phyloP scores from a whole-genome alignment of 2,797 vertebrate species.

The Lepilemur septentrionalis region DNA sequence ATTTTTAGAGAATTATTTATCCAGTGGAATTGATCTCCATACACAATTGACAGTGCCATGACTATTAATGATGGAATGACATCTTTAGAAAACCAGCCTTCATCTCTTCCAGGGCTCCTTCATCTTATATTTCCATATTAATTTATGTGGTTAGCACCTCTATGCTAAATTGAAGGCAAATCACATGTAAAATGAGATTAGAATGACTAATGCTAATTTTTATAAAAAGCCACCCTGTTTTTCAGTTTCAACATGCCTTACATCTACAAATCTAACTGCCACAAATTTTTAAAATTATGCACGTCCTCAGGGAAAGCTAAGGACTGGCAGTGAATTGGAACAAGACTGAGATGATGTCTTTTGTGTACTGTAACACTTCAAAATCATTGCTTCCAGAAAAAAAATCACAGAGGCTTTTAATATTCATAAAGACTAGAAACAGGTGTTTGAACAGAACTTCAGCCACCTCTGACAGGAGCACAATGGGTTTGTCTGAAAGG shows the following conservation, averaged over 20 bases:
- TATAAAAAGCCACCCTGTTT: constrained; percentile 8
- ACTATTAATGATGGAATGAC: background rate
- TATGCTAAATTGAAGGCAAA: background rate
- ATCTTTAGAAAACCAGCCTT: background rate
- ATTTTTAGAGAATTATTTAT: background rate
- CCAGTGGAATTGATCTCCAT: background rate
- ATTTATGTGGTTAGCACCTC: background rate
- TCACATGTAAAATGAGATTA: constrained; percentile 35
- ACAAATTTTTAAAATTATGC: constrained; percentile 30
- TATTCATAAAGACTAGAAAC: constrained; percentile 75
- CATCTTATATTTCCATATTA: background rate
- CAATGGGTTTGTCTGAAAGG: constrained; percentile 62
- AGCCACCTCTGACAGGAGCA: constrained; percentile 70
- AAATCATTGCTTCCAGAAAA: constrained; percentile 52
- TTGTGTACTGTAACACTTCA: constrained; percentile 63
- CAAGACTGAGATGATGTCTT: constrained; percentile 44
- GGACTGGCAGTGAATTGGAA: constrained; percentile 25
- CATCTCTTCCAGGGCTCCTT: background rate
- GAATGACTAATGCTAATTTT: constrained; percentile 33
- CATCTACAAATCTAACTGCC: background rate
- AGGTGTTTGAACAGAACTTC: constrained; percentile 70
- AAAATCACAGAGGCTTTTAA: constrained; percentile 58
- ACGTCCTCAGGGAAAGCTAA: constrained; percentile 3
- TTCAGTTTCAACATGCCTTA: background rate
- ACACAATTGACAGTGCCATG: background rate